These are phyloP conservation scores for Saimiri boliviensis DNA, from an alignment of 2,113 vertebrate species.

Conservation along the genomic window DNA sequence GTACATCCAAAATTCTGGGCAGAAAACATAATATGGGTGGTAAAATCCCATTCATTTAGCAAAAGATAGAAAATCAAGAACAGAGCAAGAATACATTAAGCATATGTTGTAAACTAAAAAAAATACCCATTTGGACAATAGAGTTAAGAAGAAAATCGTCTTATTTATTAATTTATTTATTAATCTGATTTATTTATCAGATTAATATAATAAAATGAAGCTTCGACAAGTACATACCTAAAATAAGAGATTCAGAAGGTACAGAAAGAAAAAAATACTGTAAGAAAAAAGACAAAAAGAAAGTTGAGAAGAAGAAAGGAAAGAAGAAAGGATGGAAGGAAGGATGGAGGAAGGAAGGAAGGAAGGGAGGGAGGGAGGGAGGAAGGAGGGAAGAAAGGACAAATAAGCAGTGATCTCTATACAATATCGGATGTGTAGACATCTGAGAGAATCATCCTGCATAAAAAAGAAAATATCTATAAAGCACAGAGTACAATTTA, in stretches of 20 bases:
- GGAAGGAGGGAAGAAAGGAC: background rate
- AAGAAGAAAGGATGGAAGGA: fast-evolving
- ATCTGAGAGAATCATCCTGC: background rate
- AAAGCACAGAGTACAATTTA: background rate
- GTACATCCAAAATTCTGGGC: background rate
- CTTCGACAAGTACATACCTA: background rate
- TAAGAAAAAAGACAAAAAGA: background rate
- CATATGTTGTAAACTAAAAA: background rate
- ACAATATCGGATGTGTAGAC: background rate
- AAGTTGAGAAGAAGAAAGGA: background rate
- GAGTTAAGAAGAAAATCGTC: background rate
- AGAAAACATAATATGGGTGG: background rate
- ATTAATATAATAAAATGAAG: background rate
- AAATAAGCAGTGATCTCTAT: background rate
- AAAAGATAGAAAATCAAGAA: slow-evolving; percentile 3
- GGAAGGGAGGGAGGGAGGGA: fast-evolving
- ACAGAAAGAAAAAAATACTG: background rate
- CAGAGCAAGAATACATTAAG: background rate
- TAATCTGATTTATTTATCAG: background rate
- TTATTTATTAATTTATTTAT: slow-evolving; percentile 7
- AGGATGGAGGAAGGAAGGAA: fast-evolving
- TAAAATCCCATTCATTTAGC: background rate
- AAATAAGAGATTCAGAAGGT: background rate
- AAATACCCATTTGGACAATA: background rate
- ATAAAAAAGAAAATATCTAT: background rate